phyloP scores from a whole-genome alignment of 1,140 invertebrate species.

The Pseudobourletiella spinata region DNA sequence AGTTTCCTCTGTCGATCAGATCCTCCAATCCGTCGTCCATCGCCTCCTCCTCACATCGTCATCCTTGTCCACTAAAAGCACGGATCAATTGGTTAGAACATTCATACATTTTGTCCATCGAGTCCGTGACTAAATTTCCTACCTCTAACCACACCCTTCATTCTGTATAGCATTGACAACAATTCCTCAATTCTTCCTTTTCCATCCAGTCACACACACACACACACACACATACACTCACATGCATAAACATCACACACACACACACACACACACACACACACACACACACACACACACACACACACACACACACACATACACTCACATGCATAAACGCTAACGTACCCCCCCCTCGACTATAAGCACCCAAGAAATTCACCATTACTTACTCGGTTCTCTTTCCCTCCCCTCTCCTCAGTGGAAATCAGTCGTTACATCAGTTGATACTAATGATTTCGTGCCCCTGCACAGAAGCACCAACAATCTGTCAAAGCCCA shows the following conservation, averaged over 20 bases:
- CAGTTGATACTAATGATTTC: too few relatives aligned
- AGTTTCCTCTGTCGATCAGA: not conserved
- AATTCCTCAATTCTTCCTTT: constrained; percentile 8
- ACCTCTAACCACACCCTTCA: constrained; percentile 11
- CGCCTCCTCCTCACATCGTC: not conserved
- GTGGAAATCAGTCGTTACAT: too few relatives aligned
- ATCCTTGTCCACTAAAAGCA: not conserved
- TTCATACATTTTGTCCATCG: not conserved
- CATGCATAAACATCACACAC: too few relatives aligned
- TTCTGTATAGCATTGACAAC: constrained; percentile 11
- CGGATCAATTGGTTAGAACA: not conserved
- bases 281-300: not conserved
- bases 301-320: too few relatives aligned
- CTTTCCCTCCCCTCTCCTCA: too few relatives aligned
- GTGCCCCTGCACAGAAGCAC: too few relatives aligned
- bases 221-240: too few relatives aligned
- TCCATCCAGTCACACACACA: constrained; percentile 1
- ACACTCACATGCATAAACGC: too few relatives aligned
- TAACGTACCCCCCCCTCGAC: too few relatives aligned
- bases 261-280: not conserved
- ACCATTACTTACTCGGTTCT: too few relatives aligned
- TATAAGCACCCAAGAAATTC: too few relatives aligned
- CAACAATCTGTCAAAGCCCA: too few relatives aligned
- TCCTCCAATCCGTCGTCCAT: constrained; percentile 5
- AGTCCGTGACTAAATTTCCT: constrained; percentile 12